Evolutionary conservation across 2,113 vertebrate species (phyloP).

Genomic region (Arenaria interpres): DNA sequence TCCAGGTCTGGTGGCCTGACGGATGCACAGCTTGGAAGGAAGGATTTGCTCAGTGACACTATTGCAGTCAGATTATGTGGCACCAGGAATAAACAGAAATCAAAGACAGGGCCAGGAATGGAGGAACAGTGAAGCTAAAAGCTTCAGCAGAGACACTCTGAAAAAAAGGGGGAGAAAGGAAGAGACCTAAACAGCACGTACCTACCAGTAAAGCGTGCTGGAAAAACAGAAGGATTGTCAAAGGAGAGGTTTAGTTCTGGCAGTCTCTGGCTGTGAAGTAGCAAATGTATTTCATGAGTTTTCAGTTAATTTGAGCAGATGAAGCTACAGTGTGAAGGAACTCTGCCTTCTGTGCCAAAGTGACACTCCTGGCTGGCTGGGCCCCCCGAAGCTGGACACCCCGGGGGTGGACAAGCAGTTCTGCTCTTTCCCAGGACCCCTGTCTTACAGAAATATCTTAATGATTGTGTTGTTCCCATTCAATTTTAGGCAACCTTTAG

Average conservation of each 20-base stretch:
- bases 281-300: neutral
- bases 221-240: neutral
- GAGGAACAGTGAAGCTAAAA: neutral
- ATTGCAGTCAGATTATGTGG: neutral
- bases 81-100: constrained; percentile 17
- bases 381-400: neutral
- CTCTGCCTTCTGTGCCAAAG: neutral
- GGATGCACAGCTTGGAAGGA: neutral
- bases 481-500: neutral
- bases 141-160: neutral
- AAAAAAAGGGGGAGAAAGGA: neutral
- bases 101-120: neutral
- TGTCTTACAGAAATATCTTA: neutral
- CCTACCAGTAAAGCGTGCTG: neutral
- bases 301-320: neutral
- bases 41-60: neutral
- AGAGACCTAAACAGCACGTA: neutral
- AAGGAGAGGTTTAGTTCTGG: neutral
- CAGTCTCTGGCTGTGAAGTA: neutral
- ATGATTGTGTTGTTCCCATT: neutral
- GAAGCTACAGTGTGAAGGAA: neutral
- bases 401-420: neutral
- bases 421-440: neutral
- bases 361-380: neutral
- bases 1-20: neutral